A percentile compares a stretch with the other conserved stretches of the same genome.
phyloP scores from a whole-genome alignment of 1,140 invertebrate species.

The Schlechtendalia chinensis region DNA sequence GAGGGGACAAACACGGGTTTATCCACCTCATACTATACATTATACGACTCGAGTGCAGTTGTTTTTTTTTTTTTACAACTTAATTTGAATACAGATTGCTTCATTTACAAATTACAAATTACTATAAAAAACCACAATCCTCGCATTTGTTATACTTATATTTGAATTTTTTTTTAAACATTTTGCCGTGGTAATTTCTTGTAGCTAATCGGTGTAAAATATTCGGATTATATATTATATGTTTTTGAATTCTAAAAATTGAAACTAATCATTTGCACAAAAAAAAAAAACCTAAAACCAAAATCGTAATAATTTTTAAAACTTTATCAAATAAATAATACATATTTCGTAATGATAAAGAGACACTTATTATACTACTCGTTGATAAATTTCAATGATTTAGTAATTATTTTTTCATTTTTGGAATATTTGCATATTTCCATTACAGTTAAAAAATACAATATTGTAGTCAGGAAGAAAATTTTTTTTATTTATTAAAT shows the following conservation, averaged over 20 bases:
- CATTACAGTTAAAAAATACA: no score
- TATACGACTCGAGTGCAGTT: neutral
- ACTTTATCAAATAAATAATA: no score
- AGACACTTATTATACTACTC: no score
- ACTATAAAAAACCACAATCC: neutral
- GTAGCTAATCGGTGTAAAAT: neutral
- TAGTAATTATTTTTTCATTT: no score
- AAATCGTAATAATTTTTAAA: no score
- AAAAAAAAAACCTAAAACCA: no score
- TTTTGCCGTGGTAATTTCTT: neutral
- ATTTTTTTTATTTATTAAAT: no score
- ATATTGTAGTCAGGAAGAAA: no score
- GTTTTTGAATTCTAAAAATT: neutral
- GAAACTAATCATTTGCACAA: neutral
- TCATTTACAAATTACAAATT: neutral
- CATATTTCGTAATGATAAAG: no score
- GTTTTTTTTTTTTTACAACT: neutral
- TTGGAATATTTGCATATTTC: no score
- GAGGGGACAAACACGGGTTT: neutral
- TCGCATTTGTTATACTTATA: neutral
- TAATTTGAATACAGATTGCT: constrained; percentile 33
- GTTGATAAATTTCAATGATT: no score
- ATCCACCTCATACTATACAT: neutral
- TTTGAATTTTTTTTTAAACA: neutral
- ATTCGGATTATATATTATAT: neutral